Evolutionary conservation across 2,113 vertebrate genomes (phyloP), one percentile per base, ranked within the genome.

Genomic region (Myrmophylax atrothorax): DNA sequence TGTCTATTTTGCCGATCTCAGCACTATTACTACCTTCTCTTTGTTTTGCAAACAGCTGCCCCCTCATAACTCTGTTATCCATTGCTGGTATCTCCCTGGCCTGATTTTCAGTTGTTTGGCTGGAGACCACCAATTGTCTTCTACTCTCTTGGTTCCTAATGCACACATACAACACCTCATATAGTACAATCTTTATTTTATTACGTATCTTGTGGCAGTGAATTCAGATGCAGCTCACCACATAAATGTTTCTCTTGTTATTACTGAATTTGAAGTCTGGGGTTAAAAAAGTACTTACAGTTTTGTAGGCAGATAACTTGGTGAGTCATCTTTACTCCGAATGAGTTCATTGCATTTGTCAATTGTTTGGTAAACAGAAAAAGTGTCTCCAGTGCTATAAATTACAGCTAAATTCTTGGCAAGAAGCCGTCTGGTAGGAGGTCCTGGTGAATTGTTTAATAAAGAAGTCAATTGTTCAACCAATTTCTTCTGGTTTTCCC

Each of bases 311-410:
- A 99, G 98, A 89, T 98, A 98, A 76, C 99, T 99, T 66, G 99
- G 99, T 24, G 99, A 99, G 97, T 99, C 99, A 96, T 99, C 99
- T 98, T 98, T 99, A 97, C 98, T 99, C 81, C 98, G 98, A 96
- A 99, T 99, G 94, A 99, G 98, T 91, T 99, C 99, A 97, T 99
- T 99, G 97, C 99, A 99, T 94, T 98, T 98, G 85, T 99, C 99
- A 92, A 99, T 98, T 84, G 98, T 98, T 67, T 99, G 97, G 89
- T 98, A 98, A 93, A 98, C 98, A 85, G 98, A 97, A 64, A 99
- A 97, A 11, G 98, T 98, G 96, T 99, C 99, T 94, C 99, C 99
- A 90, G 98, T 94, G 83, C 98, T 97, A 96, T 99, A 99, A n/a
- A 99, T 97, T 89, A 99, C 89, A 52, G 98, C 98, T 84, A 99